phyloP scores from a whole-genome alignment of 2,113 vertebrate species.

The Zapus hudsonius region DNA sequence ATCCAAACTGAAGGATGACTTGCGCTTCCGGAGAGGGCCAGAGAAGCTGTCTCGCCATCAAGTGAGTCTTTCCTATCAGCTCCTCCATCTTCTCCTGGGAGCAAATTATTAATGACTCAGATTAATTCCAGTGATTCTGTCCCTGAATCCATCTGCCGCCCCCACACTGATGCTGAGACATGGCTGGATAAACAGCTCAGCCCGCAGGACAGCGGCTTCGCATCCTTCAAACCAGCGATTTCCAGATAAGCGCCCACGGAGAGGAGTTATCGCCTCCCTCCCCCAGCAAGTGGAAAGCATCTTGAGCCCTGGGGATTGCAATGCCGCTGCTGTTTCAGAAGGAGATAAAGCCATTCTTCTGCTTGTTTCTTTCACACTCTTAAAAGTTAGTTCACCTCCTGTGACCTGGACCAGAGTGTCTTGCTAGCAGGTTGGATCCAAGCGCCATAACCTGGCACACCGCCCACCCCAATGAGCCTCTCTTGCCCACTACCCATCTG shows the following conservation, averaged over 20 bases:
- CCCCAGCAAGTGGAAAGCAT: neutral
- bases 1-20: neutral
- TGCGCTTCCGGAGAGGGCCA: neutral
- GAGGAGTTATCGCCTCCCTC: rapidly evolving
- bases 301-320: neutral
- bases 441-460: neutral
- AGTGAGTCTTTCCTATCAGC: neutral
- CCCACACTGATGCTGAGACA: neutral
- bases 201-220: rapidly evolving
- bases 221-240: neutral
- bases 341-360: neutral
- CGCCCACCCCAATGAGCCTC: rapidly evolving
- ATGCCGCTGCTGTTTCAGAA: neutral
- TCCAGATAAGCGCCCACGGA: neutral
- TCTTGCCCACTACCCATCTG: neutral
- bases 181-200: neutral
- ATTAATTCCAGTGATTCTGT: neutral
- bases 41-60: rapidly evolving
- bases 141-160: neutral
- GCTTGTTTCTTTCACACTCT: neutral
- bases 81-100: neutral
- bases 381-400: neutral
- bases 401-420: neutral
- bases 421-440: neutral
- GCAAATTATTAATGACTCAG: neutral